phyloP scores from a whole-genome alignment of 1,140 invertebrate genomes.

The Drosophila nasuta region DNA sequence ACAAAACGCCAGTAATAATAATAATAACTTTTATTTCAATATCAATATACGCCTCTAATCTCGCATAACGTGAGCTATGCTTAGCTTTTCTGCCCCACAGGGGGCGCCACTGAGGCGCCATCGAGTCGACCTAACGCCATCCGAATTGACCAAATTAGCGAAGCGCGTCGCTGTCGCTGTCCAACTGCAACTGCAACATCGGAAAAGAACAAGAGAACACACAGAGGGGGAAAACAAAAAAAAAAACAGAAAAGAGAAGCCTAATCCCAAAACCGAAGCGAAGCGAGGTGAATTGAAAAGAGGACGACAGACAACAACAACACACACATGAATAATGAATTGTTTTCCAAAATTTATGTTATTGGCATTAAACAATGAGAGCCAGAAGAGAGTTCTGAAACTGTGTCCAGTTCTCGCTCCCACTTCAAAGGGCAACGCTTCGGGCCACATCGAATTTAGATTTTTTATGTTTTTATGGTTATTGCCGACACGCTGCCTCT shows the following conservation, averaged over 20 bases:
- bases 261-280: conserved; percentile 1
- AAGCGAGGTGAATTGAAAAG: conserved; percentile 16
- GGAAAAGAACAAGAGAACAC: no score
- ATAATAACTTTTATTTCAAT: no score
- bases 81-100: conserved; percentile 49
- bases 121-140: conserved; percentile 17
- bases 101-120: conserved; percentile 70
- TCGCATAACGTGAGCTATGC: no score
- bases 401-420: conserved; percentile 6
- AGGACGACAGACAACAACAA: conserved; percentile 19
- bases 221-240: no score
- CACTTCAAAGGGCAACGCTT: conserved; percentile 41
- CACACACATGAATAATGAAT: conserved; percentile 72
- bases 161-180: no score
- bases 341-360: conserved; percentile 53
- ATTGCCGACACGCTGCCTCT: conserved; percentile 56
- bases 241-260: conserved; percentile 8
- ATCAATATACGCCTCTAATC: no score
- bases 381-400: conserved; percentile 12
- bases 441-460: conserved; percentile 70
- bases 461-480: conserved; percentile 72
- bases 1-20: no score
- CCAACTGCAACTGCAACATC: conserved; percentile 58
- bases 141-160: conserved; percentile 45
- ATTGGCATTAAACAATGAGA: conserved; percentile 39